A percentile compares a stretch with the other conserved stretches of the same genome.
phyloP scores from a whole-genome alignment of 1,140 invertebrate species.

The Drosophila gunungcola region DNA sequence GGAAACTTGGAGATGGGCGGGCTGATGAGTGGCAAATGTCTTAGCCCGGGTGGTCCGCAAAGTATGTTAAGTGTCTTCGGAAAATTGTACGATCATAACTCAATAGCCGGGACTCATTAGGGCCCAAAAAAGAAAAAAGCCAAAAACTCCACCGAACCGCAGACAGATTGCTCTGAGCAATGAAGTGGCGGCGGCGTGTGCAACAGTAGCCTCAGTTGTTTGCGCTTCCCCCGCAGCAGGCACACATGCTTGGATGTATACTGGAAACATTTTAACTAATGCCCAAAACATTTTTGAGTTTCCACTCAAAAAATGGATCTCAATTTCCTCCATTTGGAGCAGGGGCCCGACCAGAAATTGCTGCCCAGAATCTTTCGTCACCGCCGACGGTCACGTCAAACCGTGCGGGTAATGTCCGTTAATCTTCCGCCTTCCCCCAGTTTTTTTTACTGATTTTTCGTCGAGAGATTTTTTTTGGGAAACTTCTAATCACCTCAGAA shows the following conservation, averaged over 20 bases:
- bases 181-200: conserved; percentile 45
- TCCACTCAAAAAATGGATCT: conserved; percentile 61
- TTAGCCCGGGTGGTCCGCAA: conserved; percentile 42
- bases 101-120: conserved; percentile 72
- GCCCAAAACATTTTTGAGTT: conserved; percentile 56
- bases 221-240: conserved; percentile 41
- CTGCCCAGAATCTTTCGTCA: conserved; percentile 65
- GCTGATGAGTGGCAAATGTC: conserved; percentile 49
- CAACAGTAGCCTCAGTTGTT: conserved; percentile 74
- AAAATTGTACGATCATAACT: conserved; percentile 68
- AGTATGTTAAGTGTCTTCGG: conserved; percentile 47
- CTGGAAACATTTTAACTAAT: conserved; percentile 75
- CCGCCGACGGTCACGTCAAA: conserved; percentile 70
- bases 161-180: conserved; percentile 25
- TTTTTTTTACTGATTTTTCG: conserved; percentile 35
- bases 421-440: conserved; percentile 45
- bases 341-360: conserved; percentile 17
- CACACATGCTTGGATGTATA: conserved; percentile 26
- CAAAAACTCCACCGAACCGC: conserved; percentile 28
- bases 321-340: conserved; percentile 62
- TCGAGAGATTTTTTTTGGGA: conserved; percentile 54
- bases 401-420: conserved; percentile 79
- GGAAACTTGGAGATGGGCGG: conserved; percentile 35
- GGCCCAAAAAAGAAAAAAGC: conserved; percentile 21
- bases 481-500: conserved; percentile 74